Evolutionary conservation across 2,797 vertebrate species (phyloP).

Genomic region (Mus spretus): DNA sequence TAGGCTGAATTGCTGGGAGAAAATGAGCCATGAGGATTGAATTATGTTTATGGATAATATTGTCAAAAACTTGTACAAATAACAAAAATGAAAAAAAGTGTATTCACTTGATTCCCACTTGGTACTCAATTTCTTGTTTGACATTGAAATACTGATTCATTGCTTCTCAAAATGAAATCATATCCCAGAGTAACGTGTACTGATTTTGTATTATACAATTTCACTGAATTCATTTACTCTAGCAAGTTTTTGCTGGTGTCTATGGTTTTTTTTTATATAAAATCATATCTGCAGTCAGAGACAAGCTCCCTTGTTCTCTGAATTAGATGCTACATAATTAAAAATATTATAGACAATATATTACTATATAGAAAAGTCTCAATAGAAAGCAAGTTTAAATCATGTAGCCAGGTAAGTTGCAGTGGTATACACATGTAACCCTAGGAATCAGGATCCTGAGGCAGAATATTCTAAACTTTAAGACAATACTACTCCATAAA

Average conservation of each 20-base stretch:
- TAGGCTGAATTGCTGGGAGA: neutral
- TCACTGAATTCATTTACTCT: neutral
- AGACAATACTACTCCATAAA: neutral
- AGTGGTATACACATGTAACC: neutral
- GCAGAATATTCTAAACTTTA: neutral
- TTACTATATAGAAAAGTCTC: slow-evolving; percentile 9
- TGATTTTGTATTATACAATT: neutral
- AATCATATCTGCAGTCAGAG: neutral
- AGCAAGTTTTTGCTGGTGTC: neutral
- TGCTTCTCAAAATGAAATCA: neutral
- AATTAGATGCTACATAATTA: neutral
- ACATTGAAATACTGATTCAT: neutral
- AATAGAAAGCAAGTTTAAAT: slow-evolving; percentile 49
- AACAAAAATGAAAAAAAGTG: neutral
- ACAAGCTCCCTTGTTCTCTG: neutral
- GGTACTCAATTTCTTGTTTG: neutral
- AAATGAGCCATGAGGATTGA: neutral
- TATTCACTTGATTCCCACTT: neutral
- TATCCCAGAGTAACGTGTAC: neutral
- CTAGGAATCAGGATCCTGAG: neutral
- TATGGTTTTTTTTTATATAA: neutral
- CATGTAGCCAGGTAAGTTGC: neutral
- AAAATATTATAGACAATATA: neutral
- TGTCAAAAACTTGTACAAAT: slow-evolving; percentile 1
- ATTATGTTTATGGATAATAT: neutral